Conservation (phyloP, 2,113 vertebrate genomes). For the Ornithorhynchus anatinus region DNA sequence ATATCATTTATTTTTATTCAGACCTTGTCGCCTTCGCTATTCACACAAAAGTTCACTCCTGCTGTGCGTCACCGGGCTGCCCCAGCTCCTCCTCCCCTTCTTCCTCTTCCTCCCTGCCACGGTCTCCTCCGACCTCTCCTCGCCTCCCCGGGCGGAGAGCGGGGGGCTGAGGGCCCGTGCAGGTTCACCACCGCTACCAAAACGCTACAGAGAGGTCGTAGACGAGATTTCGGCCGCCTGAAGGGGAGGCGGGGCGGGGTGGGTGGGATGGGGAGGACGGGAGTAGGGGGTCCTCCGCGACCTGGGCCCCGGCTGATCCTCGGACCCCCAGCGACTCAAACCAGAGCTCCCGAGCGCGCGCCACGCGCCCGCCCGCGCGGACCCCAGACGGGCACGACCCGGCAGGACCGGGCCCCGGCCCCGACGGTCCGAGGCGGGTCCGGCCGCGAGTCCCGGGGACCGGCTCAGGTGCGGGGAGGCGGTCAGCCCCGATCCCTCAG, state of each 20-base stretch:
- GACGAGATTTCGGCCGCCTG: constrained; percentile 51
- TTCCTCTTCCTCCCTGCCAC: constrained; percentile 38
- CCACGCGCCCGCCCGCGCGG: not conserved
- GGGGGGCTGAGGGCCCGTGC: constrained; percentile 32
- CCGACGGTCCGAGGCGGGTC: too few relatives aligned
- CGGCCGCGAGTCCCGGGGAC: too few relatives aligned
- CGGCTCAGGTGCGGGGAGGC: too few relatives aligned
- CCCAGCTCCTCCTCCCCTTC: not conserved
- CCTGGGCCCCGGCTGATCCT: too few relatives aligned
- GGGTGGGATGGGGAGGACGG: not conserved
- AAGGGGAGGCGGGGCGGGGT: not conserved
- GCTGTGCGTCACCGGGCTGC: constrained; percentile 8
- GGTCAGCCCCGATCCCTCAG: constrained; percentile 69
- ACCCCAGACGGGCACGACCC: too few relatives aligned
- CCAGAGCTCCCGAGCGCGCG: too few relatives aligned
- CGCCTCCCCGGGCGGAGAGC: not conserved
- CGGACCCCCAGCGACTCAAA: too few relatives aligned
- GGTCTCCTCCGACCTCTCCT: constrained; percentile 23
- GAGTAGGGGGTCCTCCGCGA: too few relatives aligned
- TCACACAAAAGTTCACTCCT: constrained; percentile 67
- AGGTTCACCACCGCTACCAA: constrained; percentile 51
- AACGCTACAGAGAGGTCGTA: constrained; percentile 52
- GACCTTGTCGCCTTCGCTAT: constrained; percentile 51
- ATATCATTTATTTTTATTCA: constrained; percentile 78
- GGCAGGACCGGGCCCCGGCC: too few relatives aligned